A percentile compares a stretch with the other conserved stretches of the same genome.
Conservation (phyloP, 2,888 invertebrate genomes). For the Sisyra nigra region DNA sequence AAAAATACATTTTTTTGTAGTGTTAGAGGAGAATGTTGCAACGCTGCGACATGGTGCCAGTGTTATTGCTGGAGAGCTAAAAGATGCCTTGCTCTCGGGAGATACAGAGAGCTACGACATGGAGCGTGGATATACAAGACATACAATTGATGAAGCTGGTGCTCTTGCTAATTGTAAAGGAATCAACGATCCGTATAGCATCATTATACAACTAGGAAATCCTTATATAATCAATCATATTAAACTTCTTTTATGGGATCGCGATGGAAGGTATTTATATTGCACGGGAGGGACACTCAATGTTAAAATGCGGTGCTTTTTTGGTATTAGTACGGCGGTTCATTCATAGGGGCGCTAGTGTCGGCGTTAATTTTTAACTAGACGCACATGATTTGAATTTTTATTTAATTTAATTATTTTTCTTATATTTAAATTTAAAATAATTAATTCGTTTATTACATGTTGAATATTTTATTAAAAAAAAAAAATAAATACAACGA, state of each 20-base stretch:
- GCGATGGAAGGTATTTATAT: slow-evolving; percentile 77
- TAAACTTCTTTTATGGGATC: slow-evolving; percentile 85
- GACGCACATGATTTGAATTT: too few relatives aligned
- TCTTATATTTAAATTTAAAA: too few relatives aligned
- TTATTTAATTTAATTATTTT: too few relatives aligned
- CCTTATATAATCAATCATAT: slow-evolving; percentile 89
- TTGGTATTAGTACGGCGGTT: too few relatives aligned
- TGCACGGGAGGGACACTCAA: too few relatives aligned
- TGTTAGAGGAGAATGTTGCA: slow-evolving; percentile 87
- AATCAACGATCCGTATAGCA: slow-evolving; percentile 49
- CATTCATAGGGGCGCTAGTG: too few relatives aligned
- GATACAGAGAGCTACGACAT: slow-evolving; percentile 77
- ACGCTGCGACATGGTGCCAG: slow-evolving; percentile 62
- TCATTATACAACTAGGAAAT: slow-evolving; percentile 68
- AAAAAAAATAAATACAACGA: too few relatives aligned
- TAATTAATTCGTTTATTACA: too few relatives aligned
- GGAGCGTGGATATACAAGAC: slow-evolving; percentile 66
- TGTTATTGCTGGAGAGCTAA: slow-evolving; percentile 82
- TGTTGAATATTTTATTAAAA: too few relatives aligned
- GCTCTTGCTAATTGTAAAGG: slow-evolving; percentile 21
- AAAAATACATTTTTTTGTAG: slow-evolving; percentile 26
- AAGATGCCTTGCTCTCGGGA: slow-evolving; percentile 75
- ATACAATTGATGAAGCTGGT: slow-evolving; percentile 23
- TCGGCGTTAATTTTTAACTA: too few relatives aligned
- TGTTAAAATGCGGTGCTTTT: too few relatives aligned